These are phyloP conservation scores for Gallinago media DNA, from an alignment of 2,113 vertebrate genomes.

Conservation along the genomic window DNA sequence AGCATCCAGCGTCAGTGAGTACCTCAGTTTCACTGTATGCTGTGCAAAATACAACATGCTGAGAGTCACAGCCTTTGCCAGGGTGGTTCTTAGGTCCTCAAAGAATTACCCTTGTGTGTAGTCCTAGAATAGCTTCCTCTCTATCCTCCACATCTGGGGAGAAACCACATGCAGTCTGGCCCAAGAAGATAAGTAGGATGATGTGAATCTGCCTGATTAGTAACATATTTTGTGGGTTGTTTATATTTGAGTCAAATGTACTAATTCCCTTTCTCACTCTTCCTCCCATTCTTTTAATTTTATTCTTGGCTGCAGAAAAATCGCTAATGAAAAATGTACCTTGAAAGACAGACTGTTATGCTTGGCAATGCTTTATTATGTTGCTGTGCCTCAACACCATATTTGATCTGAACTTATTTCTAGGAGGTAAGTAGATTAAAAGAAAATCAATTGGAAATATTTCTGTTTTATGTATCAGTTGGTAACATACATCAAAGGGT, in stretches of 20 bases:
- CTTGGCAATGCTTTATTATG: neutral
- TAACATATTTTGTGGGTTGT: conserved; percentile 14
- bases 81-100: neutral
- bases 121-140: neutral
- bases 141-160: neutral
- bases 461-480: neutral
- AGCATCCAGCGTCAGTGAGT: neutral
- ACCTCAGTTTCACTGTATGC: neutral
- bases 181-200: neutral
- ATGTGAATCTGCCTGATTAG: conserved; percentile 15
- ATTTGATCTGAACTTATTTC: conserved; percentile 13
- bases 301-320: conserved; percentile 39
- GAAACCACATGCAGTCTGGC: neutral
- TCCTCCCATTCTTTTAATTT: conserved; percentile 2
- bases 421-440: conserved; percentile 24
- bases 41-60: neutral
- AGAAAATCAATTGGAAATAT: conserved; percentile 14
- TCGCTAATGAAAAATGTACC: neutral
- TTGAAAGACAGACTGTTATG: conserved; percentile 20
- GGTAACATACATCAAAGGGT: neutral
- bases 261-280: neutral
- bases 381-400: neutral
- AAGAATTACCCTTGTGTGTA: neutral
- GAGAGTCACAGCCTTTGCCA: neutral
- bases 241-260: conserved; percentile 12